Evolutionary conservation across 2,113 vertebrate species (phyloP).

Genomic region (Scomber scombrus): DNA sequence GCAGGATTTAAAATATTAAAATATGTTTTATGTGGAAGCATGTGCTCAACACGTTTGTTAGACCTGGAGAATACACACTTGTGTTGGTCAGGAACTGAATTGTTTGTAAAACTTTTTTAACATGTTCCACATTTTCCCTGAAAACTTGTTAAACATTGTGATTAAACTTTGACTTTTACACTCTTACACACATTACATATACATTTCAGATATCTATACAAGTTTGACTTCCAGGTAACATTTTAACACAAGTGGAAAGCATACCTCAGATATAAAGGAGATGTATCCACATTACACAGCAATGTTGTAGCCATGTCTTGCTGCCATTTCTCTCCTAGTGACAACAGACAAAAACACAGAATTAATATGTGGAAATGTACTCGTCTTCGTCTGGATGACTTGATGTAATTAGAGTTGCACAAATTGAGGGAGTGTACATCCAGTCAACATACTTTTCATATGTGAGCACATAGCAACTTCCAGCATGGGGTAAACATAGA

Average conservation of each 20-base stretch:
- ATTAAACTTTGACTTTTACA: too few species aligned
- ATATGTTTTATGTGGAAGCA: too few species aligned
- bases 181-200: too few species aligned
- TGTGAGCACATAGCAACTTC: neutral
- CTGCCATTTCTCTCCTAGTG: conserved; percentile 42
- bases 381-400: neutral
- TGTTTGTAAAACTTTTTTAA: too few species aligned
- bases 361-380: neutral
- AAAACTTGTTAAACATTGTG: too few species aligned
- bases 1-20: too few species aligned
- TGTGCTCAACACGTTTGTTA: too few species aligned
- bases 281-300: conserved; percentile 25
- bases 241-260: neutral
- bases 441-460: neutral
- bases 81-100: too few species aligned
- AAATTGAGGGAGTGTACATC: neutral
- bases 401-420: neutral
- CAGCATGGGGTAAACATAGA: neutral
- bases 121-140: too few species aligned
- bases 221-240: neutral
- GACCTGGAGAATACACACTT: too few species aligned
- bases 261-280: conserved; percentile 30
- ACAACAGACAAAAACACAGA: conserved; percentile 11
- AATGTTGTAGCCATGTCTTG: conserved; percentile 3
- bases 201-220: too few species aligned